Conservation (phyloP, 2,888 invertebrate genomes). For the Hipparchia sbordonii region DNA sequence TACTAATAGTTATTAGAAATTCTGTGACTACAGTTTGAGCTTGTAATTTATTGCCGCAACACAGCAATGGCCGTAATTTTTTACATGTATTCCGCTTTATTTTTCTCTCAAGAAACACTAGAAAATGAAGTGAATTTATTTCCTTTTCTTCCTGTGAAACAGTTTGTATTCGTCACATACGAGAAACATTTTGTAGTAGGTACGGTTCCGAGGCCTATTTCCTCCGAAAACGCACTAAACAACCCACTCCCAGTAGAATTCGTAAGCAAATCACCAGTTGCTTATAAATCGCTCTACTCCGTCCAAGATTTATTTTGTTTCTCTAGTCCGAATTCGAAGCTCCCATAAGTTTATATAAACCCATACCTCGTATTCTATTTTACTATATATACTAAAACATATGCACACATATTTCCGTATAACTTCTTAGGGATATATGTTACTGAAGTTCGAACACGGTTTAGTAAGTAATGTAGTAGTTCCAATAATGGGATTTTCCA, state of each 20-base stretch:
- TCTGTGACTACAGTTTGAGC: neutral
- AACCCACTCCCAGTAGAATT: slow-evolving; percentile 62
- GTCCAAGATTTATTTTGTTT: slow-evolving; percentile 68
- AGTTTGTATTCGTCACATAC: slow-evolving; percentile 18
- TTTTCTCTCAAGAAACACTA: neutral
- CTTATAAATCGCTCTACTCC: slow-evolving; percentile 69
- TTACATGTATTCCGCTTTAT: neutral
- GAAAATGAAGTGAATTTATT: slow-evolving; percentile 9
- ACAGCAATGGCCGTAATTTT: neutral
- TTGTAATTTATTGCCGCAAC: neutral
- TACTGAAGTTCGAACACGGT: too few species aligned
- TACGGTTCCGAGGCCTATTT: slow-evolving; percentile 49
- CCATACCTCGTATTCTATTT: slow-evolving; percentile 68
- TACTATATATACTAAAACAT: slow-evolving; percentile 55
- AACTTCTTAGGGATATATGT: too few species aligned
- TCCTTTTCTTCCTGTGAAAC: neutral
- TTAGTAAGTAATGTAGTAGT: too few species aligned
- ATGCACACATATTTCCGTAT: slow-evolving; percentile 23
- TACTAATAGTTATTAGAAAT: too few species aligned
- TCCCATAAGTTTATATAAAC: slow-evolving; percentile 57
- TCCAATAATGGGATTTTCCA: too few species aligned
- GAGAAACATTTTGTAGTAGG: slow-evolving; percentile 14
- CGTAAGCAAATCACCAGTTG: slow-evolving; percentile 73
- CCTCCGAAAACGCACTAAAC: slow-evolving; percentile 52
- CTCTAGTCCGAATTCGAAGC: slow-evolving; percentile 46